Percentiles rank a stretch among this genome's conserved stretches.
Evolutionary conservation across 1,140 invertebrate species (phyloP).

Genomic region (Battus philenor): DNA sequence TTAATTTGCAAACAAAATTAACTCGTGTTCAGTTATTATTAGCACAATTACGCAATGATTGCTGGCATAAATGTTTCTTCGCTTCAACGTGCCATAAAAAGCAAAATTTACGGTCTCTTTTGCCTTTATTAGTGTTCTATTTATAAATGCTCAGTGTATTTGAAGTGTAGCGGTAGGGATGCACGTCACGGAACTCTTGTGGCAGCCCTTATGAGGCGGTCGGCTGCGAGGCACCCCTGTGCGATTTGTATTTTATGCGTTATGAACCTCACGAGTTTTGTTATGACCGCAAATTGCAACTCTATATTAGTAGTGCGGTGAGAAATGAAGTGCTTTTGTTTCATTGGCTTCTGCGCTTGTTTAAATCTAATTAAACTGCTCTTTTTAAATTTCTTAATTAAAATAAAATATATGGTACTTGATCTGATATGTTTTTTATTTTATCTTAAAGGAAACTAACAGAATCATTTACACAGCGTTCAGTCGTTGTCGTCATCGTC

Average conservation of each 20-base stretch:
- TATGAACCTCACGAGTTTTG: constrained; percentile 15
- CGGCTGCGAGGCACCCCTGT: constrained; percentile 16
- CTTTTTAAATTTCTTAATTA: no score
- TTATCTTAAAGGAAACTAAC: no score
- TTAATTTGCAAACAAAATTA: constrained; percentile 1
- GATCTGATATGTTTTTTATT: no score
- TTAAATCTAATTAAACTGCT: no score
- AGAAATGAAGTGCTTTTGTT: constrained; percentile 15
- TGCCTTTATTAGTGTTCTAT: constrained; percentile 37
- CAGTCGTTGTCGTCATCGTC: no score
- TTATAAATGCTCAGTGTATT: constrained; percentile 31
- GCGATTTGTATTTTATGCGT: constrained; percentile 25
- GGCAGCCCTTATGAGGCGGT: constrained; percentile 17
- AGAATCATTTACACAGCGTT: no score
- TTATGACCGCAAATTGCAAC: constrained; percentile 20
- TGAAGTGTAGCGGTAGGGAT: constrained; percentile 24
- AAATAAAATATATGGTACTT: no score
- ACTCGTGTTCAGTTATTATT: neutral
- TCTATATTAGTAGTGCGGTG: constrained; percentile 8
- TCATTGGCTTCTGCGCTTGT: constrained; percentile 10
- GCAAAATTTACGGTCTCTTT: constrained; percentile 29
- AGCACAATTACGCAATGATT: constrained; percentile 22
- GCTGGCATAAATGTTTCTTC: constrained; percentile 20
- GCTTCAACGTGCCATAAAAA: constrained; percentile 29
- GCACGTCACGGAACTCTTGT: constrained; percentile 6